Conservation (phyloP, 1,140 invertebrate species). For the Drosophila cardini region DNA sequence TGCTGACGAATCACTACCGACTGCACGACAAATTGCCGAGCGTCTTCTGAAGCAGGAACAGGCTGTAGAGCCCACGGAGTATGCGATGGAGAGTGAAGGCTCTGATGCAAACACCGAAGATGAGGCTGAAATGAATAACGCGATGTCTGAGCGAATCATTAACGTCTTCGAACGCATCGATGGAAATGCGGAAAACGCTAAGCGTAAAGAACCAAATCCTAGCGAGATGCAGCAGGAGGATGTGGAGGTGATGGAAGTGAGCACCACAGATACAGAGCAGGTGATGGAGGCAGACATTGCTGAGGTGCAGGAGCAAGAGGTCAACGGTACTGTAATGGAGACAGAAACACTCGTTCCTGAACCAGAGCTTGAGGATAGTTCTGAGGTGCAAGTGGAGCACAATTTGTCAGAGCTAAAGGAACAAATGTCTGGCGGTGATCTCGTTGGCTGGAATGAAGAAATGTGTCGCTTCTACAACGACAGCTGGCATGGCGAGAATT, state of each 20-base stretch:
- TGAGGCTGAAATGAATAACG: conserved; percentile 46
- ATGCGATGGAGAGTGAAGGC: conserved; percentile 34
- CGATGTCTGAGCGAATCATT: conserved; percentile 41
- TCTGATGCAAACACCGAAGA: conserved; percentile 53
- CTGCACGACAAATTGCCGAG: conserved; percentile 76
- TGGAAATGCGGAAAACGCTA: background rate
- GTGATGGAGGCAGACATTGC: conserved; percentile 1
- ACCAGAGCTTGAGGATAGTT: background rate
- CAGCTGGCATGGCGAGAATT: conserved; percentile 87
- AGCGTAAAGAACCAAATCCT: background rate
- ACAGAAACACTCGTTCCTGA: background rate
- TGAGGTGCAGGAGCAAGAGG: conserved; percentile 29
- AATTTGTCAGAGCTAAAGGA: conserved; percentile 32
- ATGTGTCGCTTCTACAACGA: conserved; percentile 88
- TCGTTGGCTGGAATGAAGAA: conserved; percentile 84
- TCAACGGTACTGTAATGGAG: background rate
- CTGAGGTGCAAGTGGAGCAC: conserved; percentile 39
- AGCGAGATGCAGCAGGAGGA: background rate
- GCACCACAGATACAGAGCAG: background rate
- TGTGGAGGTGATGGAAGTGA: background rate
- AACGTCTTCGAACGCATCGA: conserved; percentile 57
- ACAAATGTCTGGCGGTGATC: conserved; percentile 24
- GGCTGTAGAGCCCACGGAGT: background rate
- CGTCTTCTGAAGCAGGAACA: conserved; percentile 50
- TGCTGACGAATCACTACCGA: conserved; percentile 55